Evolutionary conservation across 2,113 vertebrate genomes (phyloP).

Genomic region (Crotalus tigris): DNA sequence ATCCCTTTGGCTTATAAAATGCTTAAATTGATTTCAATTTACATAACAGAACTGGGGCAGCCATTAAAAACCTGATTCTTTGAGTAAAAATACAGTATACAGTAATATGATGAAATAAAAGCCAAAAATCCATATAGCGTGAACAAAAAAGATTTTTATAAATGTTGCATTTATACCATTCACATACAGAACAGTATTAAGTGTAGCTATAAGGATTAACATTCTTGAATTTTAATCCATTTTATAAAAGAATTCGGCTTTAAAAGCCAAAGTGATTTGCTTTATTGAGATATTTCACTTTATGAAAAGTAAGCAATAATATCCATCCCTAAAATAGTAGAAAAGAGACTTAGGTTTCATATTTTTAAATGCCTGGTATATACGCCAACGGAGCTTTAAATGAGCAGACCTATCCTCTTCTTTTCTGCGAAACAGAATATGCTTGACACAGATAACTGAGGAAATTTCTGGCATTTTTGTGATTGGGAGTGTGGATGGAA

Average conservation of each 20-base stretch:
- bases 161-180: slow-evolving; percentile 46
- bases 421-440: not conserved
- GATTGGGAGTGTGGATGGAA: not conserved
- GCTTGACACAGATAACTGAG: not conserved
- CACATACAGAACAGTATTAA: slow-evolving; percentile 60
- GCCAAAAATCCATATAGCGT: slow-evolving; percentile 15
- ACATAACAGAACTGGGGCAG: not conserved
- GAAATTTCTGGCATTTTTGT: not conserved
- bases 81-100: not conserved
- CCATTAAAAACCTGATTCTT: not conserved
- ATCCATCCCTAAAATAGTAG: not conserved
- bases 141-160: slow-evolving; percentile 57
- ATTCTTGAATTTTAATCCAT: slow-evolving; percentile 61
- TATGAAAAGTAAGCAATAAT: slow-evolving; percentile 32
- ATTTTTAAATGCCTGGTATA: not conserved
- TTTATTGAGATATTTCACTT: not conserved
- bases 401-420: not conserved
- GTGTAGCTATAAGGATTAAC: slow-evolving; percentile 60
- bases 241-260: slow-evolving; percentile 42
- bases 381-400: not conserved
- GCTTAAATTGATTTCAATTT: not conserved
- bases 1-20: not conserved
- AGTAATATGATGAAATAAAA: not conserved
- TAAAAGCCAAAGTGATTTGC: slow-evolving; percentile 13
- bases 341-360: not conserved